Percentiles rank a stretch among this genome's conserved stretches.
Conservation (phyloP, 2,888 invertebrate genomes). For the Volucella inanis region DNA sequence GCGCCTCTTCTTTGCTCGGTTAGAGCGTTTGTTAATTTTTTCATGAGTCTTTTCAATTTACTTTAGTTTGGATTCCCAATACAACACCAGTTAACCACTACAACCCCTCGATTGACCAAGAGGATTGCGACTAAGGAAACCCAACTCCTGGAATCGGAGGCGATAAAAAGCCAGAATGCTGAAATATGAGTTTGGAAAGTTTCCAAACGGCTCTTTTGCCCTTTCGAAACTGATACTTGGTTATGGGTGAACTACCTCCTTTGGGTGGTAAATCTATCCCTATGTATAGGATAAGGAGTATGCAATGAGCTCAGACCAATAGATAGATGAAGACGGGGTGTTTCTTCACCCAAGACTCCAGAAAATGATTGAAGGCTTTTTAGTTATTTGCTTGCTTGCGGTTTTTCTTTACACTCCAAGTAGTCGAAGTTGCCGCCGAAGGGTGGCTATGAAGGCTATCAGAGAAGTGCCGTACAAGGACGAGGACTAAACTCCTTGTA, state of each 20-base stretch:
- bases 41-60: conserved; percentile 62
- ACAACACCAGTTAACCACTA: conserved; percentile 8
- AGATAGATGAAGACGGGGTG: neutral
- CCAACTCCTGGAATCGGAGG: neutral
- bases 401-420: conserved; percentile 61
- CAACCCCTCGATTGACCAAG: conserved; percentile 63
- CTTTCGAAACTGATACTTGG: conserved; percentile 32
- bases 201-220: conserved; percentile 58
- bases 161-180: conserved; percentile 52
- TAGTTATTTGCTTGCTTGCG: conserved; percentile 70
- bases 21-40: conserved; percentile 60
- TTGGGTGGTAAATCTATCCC: neutral
- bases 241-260: neutral
- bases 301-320: conserved; percentile 21
- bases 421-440: conserved; percentile 2
- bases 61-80: conserved; percentile 18
- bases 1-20: conserved; percentile 45
- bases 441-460: neutral
- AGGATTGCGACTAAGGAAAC: neutral
- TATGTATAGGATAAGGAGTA: conserved; percentile 6
- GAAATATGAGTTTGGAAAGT: conserved; percentile 71
- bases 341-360: conserved; percentile 30
- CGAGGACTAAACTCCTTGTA: conserved; percentile 49
- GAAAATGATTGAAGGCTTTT: conserved; percentile 67
- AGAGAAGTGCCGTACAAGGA: conserved; percentile 24